These are phyloP conservation scores for Xanthostigma xanthostigma DNA, from an alignment of 2,888 invertebrate genomes.

Conservation along the genomic window DNA sequence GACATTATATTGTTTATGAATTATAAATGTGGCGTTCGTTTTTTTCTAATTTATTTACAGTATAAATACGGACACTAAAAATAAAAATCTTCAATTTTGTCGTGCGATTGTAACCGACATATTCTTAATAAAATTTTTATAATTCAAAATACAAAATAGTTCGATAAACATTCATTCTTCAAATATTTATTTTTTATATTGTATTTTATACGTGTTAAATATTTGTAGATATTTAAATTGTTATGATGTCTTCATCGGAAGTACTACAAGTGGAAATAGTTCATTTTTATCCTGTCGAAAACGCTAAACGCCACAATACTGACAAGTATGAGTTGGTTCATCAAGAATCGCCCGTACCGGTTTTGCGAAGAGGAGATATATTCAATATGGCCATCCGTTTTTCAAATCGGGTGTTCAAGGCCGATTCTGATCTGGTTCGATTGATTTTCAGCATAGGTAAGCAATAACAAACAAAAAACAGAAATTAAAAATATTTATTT, in stretches of 20 bases:
- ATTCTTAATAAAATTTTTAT: no score
- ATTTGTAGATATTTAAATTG: no score
- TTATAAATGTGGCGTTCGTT: no score
- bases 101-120: no score
- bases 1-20: no score
- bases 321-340: slow-evolving; percentile 52
- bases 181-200: no score
- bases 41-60: no score
- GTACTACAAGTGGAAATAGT: slow-evolving; percentile 40
- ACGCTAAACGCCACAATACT: slow-evolving; percentile 53
- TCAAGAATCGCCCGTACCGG: slow-evolving; percentile 44
- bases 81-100: no score
- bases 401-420: slow-evolving; percentile 39
- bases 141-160: no score
- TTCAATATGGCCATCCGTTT: slow-evolving; percentile 56
- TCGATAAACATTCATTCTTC: no score
- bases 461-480: slow-evolving; percentile 6
- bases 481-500: neutral
- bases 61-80: no score
- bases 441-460: slow-evolving; percentile 53
- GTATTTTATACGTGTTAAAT: no score
- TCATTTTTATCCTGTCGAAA: slow-evolving; percentile 51
- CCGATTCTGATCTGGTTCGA: slow-evolving; percentile 44
- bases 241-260: slow-evolving; percentile 18
- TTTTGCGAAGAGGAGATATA: slow-evolving; percentile 56